A percentile compares a stretch with the other conserved stretches of the same genome.
These are phyloP conservation scores for Drosophila rellima DNA, from an alignment of 2,888 invertebrate species.

Conservation along the genomic window DNA sequence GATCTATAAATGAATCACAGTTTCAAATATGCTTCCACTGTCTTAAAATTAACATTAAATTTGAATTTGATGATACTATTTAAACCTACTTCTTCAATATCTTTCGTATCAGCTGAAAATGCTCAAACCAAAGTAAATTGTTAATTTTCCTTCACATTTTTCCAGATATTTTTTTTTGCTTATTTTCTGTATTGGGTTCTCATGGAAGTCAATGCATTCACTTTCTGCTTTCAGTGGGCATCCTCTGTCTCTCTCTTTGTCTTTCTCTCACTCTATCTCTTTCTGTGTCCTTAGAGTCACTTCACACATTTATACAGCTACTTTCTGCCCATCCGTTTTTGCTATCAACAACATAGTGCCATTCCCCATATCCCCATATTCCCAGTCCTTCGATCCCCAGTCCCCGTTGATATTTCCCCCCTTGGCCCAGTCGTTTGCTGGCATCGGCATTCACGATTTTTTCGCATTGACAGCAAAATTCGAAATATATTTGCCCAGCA, in stretches of 20 bases:
- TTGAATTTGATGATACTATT: background rate
- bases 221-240: slow-evolving; percentile 17
- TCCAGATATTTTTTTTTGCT: slow-evolving; percentile 1
- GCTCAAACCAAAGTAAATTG: slow-evolving; percentile 24
- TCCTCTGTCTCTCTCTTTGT: background rate
- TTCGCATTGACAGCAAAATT: slow-evolving; percentile 81
- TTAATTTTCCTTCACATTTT: slow-evolving; percentile 28
- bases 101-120: slow-evolving; percentile 8
- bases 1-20: background rate
- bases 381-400: background rate
- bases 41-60: background rate
- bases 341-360: slow-evolving; percentile 49
- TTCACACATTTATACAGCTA: slow-evolving; percentile 62
- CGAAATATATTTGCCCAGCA: slow-evolving; percentile 78
- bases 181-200: slow-evolving; percentile 11
- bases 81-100: slow-evolving; percentile 3
- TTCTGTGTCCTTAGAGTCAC: slow-evolving; percentile 28
- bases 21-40: background rate
- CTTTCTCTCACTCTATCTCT: background rate
- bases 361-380: background rate
- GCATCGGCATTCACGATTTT: slow-evolving; percentile 62
- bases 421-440: slow-evolving; percentile 8
- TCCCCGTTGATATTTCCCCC: background rate
- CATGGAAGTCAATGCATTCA: slow-evolving; percentile 1
- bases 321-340: slow-evolving; percentile 57